Evolutionary conservation across 2,888 invertebrate genomes (phyloP).

Genomic region (Drosophila kokeensis): DNA sequence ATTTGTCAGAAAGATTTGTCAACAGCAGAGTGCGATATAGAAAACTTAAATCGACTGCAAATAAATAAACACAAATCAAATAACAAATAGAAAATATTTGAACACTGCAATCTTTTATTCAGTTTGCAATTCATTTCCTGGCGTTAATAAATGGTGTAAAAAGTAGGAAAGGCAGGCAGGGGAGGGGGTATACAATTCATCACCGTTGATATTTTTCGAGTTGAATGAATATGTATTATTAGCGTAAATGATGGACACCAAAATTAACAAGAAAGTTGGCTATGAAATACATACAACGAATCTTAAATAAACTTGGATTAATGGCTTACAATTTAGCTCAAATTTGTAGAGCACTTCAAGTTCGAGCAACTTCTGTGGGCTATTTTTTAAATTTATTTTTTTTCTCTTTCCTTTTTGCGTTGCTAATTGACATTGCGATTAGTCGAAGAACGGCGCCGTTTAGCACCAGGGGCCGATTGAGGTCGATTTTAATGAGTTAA

Average conservation of each 20-base stretch:
- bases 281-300: background rate
- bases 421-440: conserved; percentile 37
- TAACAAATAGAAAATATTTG: background rate
- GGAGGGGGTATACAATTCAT: too few species aligned
- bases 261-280: background rate
- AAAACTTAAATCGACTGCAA: background rate
- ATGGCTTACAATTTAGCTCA: too few species aligned
- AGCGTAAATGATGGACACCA: background rate
- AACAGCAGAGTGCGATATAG: background rate
- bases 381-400: background rate
- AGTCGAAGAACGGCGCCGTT: conserved; percentile 16
- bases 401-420: conserved; percentile 7
- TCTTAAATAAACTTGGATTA: conserved; percentile 4
- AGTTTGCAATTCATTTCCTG: background rate
- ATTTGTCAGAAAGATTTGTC: background rate
- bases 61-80: background rate
- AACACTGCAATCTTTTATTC: background rate
- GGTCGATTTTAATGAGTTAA: conserved; percentile 28
- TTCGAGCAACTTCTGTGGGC: conserved; percentile 3
- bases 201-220: background rate
- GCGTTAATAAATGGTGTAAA: background rate
- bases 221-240: background rate
- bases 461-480: conserved; percentile 20
- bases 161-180: too few species aligned
- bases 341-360: background rate